phyloP scores from a whole-genome alignment of 2,113 vertebrate species.

The Salminus brasiliensis region DNA sequence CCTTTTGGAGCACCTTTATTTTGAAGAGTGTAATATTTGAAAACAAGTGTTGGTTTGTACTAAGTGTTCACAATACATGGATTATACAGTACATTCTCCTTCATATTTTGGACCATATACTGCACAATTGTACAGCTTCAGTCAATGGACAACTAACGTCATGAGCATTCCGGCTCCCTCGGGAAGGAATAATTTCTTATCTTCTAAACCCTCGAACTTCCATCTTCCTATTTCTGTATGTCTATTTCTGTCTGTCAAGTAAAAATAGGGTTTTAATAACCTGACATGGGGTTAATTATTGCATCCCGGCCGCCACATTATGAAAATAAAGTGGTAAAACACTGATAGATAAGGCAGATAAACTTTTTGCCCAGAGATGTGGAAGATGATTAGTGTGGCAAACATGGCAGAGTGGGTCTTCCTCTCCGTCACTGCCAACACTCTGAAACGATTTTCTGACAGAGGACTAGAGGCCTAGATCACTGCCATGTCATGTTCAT shows the following conservation, averaged over 20 bases:
- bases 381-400: conserved; percentile 60
- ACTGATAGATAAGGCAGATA: conserved; percentile 73
- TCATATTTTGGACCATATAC: conserved; percentile 3
- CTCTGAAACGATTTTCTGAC: conserved; percentile 59
- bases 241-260: conserved; percentile 81
- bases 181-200: conserved; percentile 26
- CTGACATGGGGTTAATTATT: conserved; percentile 73
- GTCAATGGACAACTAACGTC: conserved; percentile 28
- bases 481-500: conserved; percentile 57
- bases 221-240: conserved; percentile 72
- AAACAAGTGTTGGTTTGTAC: neutral
- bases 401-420: conserved; percentile 56
- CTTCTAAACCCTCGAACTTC: conserved; percentile 56
- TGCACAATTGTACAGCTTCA: conserved; percentile 3
- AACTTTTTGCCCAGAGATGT: conserved; percentile 64
- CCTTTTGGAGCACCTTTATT: too few species aligned
- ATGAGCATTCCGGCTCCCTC: conserved; percentile 13
- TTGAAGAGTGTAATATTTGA: neutral
- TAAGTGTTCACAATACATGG: neutral
- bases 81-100: neutral
- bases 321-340: conserved; percentile 76
- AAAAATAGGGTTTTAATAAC: conserved; percentile 82
- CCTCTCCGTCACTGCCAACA: conserved; percentile 71
- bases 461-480: conserved; percentile 57
- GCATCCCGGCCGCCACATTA: conserved; percentile 70